Conservation (phyloP, 2,797 vertebrate genomes). For the Myotis myotis region DNA sequence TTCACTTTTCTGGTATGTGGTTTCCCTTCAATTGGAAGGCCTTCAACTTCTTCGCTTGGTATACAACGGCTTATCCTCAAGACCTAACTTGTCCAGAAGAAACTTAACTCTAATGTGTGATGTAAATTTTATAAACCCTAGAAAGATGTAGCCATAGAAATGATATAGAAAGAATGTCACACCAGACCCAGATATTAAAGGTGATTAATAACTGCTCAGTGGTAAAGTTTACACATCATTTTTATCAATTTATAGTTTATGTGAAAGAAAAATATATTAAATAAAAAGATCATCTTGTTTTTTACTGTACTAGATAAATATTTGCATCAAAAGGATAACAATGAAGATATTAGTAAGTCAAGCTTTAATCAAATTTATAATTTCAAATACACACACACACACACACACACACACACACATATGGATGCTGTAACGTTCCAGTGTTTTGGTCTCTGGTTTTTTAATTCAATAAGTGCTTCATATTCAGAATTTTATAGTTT, state of each 20-base stretch:
- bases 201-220: not conserved
- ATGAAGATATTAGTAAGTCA: not conserved
- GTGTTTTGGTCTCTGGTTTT: not conserved
- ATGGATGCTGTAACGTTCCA: not conserved
- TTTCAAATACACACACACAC: not conserved
- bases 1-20: too few species aligned
- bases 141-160: not conserved
- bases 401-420: too few species aligned
- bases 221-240: not conserved
- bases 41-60: too few species aligned
- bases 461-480: not conserved
- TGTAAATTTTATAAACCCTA: not conserved
- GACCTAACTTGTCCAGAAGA: too few species aligned
- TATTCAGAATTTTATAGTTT: not conserved
- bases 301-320: not conserved
- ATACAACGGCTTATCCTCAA: too few species aligned
- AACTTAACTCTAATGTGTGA: not conserved
- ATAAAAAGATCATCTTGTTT: not conserved
- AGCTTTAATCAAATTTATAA: not conserved
- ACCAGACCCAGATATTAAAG: not conserved
- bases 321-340: not conserved
- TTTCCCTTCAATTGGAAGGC: too few species aligned
- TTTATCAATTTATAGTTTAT: not conserved
- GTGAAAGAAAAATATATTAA: not conserved
- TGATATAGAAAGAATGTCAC: not conserved